Percentiles rank a stretch among this genome's conserved stretches.
These are phyloP conservation scores for Leptonema lineaticorne DNA, from an alignment of 1,140 invertebrate species.

Conservation along the genomic window DNA sequence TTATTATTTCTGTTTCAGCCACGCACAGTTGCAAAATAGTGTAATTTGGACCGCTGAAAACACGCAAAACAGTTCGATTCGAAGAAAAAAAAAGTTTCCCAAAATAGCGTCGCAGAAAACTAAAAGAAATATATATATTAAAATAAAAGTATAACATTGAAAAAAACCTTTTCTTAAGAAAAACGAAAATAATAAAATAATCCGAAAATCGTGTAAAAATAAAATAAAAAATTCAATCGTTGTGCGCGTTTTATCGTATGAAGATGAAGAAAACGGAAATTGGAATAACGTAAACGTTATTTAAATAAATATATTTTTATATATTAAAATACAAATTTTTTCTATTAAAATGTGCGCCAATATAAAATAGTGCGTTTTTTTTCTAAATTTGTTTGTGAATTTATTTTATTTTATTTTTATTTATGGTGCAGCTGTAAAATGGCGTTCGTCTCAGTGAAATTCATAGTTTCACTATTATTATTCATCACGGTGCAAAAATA, in stretches of 20 bases:
- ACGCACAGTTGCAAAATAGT: neutral
- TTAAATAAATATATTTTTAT: neutral
- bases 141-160: too few species aligned
- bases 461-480: neutral
- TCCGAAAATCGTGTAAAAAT: too few species aligned
- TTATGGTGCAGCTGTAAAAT: neutral
- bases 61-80: neutral
- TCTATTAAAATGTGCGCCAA: too few species aligned
- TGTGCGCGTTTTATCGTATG: neutral
- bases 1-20: neutral
- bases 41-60: neutral
- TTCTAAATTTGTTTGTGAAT: neutral
- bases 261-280: constrained; percentile 14
- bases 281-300: neutral
- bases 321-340: neutral
- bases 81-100: neutral
- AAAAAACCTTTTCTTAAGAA: too few species aligned
- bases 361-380: neutral
- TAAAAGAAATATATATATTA: neutral
- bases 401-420: neutral
- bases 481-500: neutral
- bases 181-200: too few species aligned
- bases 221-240: neutral
- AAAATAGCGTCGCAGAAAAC: neutral
- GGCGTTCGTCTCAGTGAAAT: neutral